Evolutionary conservation across 37 sponge, comb jelly and placozoan species (phyloP).

Genomic region (Theonella swinhoei): DNA sequence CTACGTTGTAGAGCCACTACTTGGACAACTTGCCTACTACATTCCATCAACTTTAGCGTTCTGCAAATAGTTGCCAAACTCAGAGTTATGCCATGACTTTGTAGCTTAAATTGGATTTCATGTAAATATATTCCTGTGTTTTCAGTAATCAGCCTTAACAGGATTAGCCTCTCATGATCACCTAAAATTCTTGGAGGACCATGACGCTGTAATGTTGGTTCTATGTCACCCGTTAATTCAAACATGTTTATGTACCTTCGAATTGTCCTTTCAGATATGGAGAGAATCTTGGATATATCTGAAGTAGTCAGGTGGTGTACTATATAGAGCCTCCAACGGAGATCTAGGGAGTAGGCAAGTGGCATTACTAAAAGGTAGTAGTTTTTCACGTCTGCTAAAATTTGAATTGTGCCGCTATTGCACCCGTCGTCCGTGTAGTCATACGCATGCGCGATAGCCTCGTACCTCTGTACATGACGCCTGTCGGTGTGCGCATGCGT

Average conservation of each 20-base stretch:
- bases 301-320: neutral
- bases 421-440: too few species aligned
- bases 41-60: conserved; percentile 25
- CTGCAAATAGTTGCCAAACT: conserved; percentile 5
- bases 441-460: too few species aligned
- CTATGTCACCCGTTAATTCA: conserved; percentile 9
- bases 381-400: too few species aligned
- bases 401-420: too few species aligned
- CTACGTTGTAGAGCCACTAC: conserved; percentile 14
- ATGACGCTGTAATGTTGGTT: neutral
- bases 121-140: conserved; percentile 10
- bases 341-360: conserved; percentile 1
- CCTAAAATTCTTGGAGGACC: conserved; percentile 11
- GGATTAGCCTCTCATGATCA: conserved; percentile 1
- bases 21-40: conserved; percentile 12
- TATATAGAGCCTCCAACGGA: conserved; percentile 20
- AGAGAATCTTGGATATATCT: neutral
- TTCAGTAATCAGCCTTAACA: conserved; percentile 3
- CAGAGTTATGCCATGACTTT: conserved; percentile 1
- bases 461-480: too few species aligned
- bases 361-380: conserved; percentile 16
- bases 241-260: conserved; percentile 1
- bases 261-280: neutral
- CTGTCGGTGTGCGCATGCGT: too few species aligned
- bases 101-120: conserved; percentile 8